Conservation (phyloP, 2,888 invertebrate genomes). For the Calliopum simillimum region DNA sequence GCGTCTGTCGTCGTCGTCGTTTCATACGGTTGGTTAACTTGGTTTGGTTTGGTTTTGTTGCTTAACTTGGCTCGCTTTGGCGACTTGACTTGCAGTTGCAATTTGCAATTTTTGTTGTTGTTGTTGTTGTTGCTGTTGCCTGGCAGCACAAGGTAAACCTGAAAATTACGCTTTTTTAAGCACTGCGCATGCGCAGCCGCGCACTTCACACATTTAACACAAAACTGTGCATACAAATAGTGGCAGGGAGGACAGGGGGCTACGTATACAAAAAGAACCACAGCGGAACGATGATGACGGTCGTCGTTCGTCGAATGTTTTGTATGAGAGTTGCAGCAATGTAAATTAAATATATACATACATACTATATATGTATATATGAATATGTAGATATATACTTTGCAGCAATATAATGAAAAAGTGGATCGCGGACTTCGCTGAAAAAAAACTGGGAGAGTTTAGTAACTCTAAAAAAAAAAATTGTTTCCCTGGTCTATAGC, state of each 20-base stretch:
- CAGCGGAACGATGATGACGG: background rate
- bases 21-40: conserved; percentile 6
- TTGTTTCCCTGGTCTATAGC: too few species aligned
- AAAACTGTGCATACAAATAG: background rate
- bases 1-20: conserved; percentile 9
- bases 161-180: background rate
- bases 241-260: background rate
- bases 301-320: background rate
- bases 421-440: too few species aligned
- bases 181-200: background rate
- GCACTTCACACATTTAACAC: background rate
- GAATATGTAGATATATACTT: background rate
- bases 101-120: conserved; percentile 14
- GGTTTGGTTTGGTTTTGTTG: background rate
- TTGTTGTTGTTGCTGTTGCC: conserved; percentile 5
- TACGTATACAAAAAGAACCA: background rate
- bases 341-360: background rate
- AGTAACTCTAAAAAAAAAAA: too few species aligned
- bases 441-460: too few species aligned
- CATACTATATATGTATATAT: background rate
- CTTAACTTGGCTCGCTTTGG: background rate
- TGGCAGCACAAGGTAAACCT: conserved; percentile 18
- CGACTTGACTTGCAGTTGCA: too few species aligned
- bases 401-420: background rate
- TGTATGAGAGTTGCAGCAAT: background rate